Percentiles rank a stretch among this genome's conserved stretches.
Conservation (phyloP, 2,888 invertebrate genomes). For the Hypsopygia costalis region DNA sequence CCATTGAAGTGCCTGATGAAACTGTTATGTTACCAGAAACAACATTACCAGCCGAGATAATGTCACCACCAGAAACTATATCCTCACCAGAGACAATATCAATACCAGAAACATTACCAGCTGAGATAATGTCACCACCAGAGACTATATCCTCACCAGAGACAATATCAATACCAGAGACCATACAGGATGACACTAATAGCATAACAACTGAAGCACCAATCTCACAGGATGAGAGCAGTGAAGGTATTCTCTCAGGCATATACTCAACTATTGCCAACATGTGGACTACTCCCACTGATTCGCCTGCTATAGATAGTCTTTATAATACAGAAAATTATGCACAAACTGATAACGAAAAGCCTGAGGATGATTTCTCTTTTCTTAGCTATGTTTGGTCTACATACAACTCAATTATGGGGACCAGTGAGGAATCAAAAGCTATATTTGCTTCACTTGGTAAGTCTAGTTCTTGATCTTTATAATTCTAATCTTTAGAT, state of each 20-base stretch:
- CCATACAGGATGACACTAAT: too few species aligned
- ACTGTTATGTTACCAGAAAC: neutral
- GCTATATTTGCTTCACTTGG: conserved; percentile 61
- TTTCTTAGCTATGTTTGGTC: conserved; percentile 51
- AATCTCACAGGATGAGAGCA: conserved; percentile 26
- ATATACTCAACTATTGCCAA: conserved; percentile 56
- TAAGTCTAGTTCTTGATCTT: conserved; percentile 28
- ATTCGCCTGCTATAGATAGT: conserved; percentile 38
- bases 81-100: conserved; percentile 8
- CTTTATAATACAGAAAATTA: conserved; percentile 43
- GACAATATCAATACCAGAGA: conserved; percentile 13
- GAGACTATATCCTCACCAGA: too few species aligned
- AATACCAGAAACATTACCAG: too few species aligned
- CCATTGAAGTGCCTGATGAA: neutral
- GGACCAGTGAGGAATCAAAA: conserved; percentile 53
- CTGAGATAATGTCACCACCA: too few species aligned
- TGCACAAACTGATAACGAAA: conserved; percentile 28
- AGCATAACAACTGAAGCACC: conserved; percentile 23
- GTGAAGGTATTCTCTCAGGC: conserved; percentile 45
- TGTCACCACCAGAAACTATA: too few species aligned
- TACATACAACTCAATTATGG: conserved; percentile 53
- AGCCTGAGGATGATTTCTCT: conserved; percentile 47
- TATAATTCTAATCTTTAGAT: conserved; percentile 9
- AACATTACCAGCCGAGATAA: too few species aligned
- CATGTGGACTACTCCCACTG: conserved; percentile 53